These are phyloP conservation scores for Lysandra coridon DNA, from an alignment of 2,888 invertebrate species.

Conservation along the genomic window DNA sequence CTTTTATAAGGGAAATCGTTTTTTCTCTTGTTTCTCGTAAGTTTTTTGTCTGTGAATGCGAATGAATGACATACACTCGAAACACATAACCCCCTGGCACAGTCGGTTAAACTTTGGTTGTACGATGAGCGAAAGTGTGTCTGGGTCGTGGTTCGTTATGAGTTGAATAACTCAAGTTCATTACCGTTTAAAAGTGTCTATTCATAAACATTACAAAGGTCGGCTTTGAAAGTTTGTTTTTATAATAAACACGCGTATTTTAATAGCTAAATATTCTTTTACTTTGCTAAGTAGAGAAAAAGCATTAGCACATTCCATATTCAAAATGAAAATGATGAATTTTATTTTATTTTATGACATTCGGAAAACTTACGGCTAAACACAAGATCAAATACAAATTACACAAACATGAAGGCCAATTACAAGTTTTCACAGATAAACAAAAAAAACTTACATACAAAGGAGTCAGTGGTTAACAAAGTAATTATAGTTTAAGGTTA, in stretches of 20 bases:
- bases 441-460: too few relatives aligned
- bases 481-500: too few relatives aligned
- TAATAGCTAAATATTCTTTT: not conserved
- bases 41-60: too few relatives aligned
- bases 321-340: not conserved
- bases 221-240: not conserved
- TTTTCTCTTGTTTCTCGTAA: too few relatives aligned
- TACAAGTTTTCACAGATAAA: too few relatives aligned
- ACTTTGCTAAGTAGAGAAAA: not conserved
- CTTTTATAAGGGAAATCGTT: too few relatives aligned
- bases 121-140: not conserved
- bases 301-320: not conserved
- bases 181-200: not conserved
- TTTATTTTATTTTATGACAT: too few relatives aligned
- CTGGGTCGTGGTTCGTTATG: slow-evolving; percentile 1
- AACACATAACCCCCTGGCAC: not conserved
- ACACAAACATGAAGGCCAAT: too few relatives aligned
- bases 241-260: not conserved
- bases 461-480: too few relatives aligned
- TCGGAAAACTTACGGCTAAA: too few relatives aligned
- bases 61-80: not conserved
- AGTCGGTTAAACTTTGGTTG: not conserved
- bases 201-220: slow-evolving; percentile 2
- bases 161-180: slow-evolving; percentile 10
- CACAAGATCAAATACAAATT: too few relatives aligned